Evolutionary conservation across 2,888 invertebrate species (phyloP).

Genomic region (Mycalesis mineus): DNA sequence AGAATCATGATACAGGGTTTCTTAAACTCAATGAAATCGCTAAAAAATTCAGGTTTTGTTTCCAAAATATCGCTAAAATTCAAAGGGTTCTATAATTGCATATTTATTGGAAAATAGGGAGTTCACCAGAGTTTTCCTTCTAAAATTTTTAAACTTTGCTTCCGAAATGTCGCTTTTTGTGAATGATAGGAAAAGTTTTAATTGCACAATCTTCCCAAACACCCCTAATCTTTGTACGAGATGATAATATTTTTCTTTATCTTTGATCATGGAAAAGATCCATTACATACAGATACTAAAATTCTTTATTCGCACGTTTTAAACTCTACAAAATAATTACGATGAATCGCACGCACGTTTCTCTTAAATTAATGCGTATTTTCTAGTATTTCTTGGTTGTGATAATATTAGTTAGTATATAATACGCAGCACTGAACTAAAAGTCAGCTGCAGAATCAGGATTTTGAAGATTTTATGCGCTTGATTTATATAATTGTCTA

Average conservation of each 20-base stretch:
- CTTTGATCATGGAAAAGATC: slow-evolving; percentile 8
- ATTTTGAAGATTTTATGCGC: no score
- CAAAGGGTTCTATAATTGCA: no score
- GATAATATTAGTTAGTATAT: no score
- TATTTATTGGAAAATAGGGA: no score
- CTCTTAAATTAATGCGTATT: neutral
- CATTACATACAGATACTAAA: neutral
- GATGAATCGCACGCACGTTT: neutral
- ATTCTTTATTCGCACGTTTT: slow-evolving; percentile 13
- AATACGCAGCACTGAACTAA: no score
- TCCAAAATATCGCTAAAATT: no score
- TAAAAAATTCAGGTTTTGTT: no score
- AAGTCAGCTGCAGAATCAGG: no score
- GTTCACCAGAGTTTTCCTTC: neutral
- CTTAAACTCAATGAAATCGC: no score
- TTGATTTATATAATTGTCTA: no score
- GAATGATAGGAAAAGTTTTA: slow-evolving; percentile 11
- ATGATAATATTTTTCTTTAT: slow-evolving; percentile 14
- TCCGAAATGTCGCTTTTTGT: neutral
- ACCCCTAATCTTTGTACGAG: slow-evolving; percentile 9
- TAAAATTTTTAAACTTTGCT: neutral
- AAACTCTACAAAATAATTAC: neutral
- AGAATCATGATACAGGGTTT: no score
- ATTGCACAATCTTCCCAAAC: slow-evolving; percentile 17
- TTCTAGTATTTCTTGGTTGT: no score